A percentile compares a stretch with the other conserved stretches of the same genome.
These are phyloP conservation scores for Malurus melanocephalus DNA, from an alignment of 2,113 vertebrate genomes.

Conservation along the genomic window DNA sequence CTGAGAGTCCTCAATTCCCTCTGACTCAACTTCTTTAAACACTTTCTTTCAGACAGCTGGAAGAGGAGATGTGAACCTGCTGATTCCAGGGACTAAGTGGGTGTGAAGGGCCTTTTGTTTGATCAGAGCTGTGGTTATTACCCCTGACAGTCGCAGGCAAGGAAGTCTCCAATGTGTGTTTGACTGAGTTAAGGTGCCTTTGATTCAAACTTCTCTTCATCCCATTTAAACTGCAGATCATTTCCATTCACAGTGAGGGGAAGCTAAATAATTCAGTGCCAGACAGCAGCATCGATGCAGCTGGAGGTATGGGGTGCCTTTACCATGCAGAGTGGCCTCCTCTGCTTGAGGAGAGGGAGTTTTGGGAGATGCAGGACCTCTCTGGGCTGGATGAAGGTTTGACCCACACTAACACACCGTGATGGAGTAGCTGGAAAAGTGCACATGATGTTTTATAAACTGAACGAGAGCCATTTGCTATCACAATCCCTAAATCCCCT, in stretches of 20 bases:
- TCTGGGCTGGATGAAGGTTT: background rate
- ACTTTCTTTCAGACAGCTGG: background rate
- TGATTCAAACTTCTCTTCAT: slow-evolving; percentile 62
- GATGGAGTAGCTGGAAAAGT: background rate
- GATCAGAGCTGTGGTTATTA: slow-evolving; percentile 63
- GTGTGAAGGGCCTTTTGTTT: slow-evolving; percentile 65
- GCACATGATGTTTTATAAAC: background rate
- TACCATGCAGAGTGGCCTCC: background rate
- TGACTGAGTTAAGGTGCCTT: slow-evolving; percentile 65
- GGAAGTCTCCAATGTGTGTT: slow-evolving; percentile 56
- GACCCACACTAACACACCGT: accelerated
- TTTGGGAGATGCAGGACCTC: background rate
- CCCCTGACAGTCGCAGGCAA: slow-evolving; percentile 54
- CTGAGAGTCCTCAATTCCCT: background rate
- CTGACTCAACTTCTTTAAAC: slow-evolving; percentile 1
- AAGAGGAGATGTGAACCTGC: slow-evolving; percentile 41
- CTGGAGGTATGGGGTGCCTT: slow-evolving; percentile 10
- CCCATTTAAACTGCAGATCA: slow-evolving; percentile 51
- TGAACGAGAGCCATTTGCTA: background rate
- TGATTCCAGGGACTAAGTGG: slow-evolving; percentile 46
- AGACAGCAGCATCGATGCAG: background rate
- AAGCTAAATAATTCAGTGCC: slow-evolving; percentile 61
- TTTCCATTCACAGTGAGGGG: slow-evolving; percentile 45
- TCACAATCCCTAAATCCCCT: slow-evolving; percentile 45
- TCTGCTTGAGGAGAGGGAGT: background rate